Conservation (phyloP, 37 sponge, comb jelly and placozoan species). For the Chondrosia reniformis region DNA sequence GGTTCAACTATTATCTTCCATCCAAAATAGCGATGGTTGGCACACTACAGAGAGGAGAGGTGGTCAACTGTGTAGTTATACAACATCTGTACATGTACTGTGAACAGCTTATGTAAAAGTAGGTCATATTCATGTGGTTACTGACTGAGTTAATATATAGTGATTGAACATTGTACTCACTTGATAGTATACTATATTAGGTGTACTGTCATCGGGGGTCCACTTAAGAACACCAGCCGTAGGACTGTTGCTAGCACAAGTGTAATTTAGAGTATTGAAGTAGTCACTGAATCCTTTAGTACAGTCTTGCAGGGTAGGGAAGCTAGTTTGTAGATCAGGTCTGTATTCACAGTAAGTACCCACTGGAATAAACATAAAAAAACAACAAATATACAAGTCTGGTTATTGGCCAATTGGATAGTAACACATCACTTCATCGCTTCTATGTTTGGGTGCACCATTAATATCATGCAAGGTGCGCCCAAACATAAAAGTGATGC, state of each 20-base stretch:
- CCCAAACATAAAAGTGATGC: no score
- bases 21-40: background rate
- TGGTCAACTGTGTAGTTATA: background rate
- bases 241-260: background rate
- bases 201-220: constrained; percentile 57
- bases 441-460: no score
- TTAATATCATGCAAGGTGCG: no score
- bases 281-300: constrained; percentile 18
- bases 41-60: background rate
- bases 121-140: background rate
- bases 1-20: constrained; percentile 11
- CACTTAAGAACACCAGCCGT: constrained; percentile 31
- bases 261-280: background rate
- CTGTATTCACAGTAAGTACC: background rate
- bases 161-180: background rate
- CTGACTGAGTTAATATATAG: background rate
- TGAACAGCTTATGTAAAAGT: background rate
- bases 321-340: background rate
- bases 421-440: no score
- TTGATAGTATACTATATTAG: constrained; percentile 58
- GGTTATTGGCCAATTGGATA: no score
- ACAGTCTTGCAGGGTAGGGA: constrained; percentile 1
- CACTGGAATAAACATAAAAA: background rate
- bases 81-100: background rate
- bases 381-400: no score